Percentiles rank a stretch among this genome's conserved stretches.
phyloP scores from a whole-genome alignment of 2,888 invertebrate genomes.

The Amaurobius ferox region DNA sequence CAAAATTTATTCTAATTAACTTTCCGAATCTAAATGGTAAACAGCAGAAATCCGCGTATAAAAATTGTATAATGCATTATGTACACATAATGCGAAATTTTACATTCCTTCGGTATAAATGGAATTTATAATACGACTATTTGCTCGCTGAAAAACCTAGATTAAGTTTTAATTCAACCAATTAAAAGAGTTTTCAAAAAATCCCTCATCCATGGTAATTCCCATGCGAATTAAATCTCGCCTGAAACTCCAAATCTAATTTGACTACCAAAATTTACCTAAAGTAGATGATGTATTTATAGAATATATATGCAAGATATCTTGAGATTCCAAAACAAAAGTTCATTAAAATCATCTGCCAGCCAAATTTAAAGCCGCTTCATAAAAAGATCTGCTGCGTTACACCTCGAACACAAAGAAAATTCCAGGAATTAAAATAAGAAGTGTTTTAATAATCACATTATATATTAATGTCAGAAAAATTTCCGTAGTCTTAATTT shows the following conservation, averaged over 20 bases:
- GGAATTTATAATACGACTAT: not conserved
- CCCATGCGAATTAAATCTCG: not conserved
- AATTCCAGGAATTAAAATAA: not conserved
- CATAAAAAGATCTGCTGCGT: not conserved
- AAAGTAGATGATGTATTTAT: not conserved
- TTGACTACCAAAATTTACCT: not conserved
- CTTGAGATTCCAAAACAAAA: not conserved
- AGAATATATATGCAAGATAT: not conserved
- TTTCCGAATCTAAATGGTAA: not conserved
- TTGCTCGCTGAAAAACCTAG: not conserved
- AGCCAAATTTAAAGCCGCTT: not conserved
- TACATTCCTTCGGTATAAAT: not conserved
- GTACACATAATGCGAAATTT: not conserved
- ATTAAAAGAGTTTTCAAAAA: not conserved
- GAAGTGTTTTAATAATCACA: constrained; percentile 20
- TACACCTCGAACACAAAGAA: not conserved
- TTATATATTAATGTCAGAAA: not conserved
- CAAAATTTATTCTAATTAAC: constrained; percentile 13
- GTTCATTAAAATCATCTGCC: not conserved
- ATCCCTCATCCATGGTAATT: not conserved
- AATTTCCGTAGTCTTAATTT: constrained; percentile 8
- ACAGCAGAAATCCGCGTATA: not conserved
- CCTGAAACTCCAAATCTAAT: constrained; percentile 1
- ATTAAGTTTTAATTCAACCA: not conserved
- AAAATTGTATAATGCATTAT: not conserved